Conservation (phyloP, 2,888 invertebrate species). For the Melitaea athalia region DNA sequence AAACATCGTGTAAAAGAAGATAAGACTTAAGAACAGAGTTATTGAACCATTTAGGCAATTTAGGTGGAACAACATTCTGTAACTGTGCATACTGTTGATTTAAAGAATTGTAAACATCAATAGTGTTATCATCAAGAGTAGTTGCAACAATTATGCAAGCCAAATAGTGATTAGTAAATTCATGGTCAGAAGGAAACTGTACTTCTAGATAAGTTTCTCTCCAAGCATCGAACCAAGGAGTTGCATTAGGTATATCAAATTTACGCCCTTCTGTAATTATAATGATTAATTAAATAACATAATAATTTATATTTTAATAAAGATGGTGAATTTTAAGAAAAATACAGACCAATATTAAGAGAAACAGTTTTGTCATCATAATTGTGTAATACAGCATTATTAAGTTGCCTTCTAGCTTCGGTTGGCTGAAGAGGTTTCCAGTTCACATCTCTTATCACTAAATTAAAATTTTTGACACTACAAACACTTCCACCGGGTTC, state of each 20-base stretch:
- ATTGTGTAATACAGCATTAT: constrained; percentile 88
- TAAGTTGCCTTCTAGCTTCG: constrained; percentile 91
- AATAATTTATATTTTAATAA: neutral
- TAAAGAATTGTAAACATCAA: constrained; percentile 91
- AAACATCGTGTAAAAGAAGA: constrained; percentile 93
- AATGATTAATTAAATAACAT: constrained; percentile 2
- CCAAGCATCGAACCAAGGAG: constrained; percentile 98
- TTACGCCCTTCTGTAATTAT: constrained; percentile 74
- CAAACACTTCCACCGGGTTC: constrained; percentile 90
- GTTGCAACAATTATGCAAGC: constrained; percentile 91
- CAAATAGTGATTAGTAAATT: constrained; percentile 95
- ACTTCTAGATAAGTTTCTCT: constrained; percentile 94
- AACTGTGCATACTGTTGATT: constrained; percentile 91
- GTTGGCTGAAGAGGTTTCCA: constrained; percentile 91
- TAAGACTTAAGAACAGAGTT: constrained; percentile 92
- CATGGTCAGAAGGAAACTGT: constrained; percentile 96
- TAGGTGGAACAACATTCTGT: constrained; percentile 88
- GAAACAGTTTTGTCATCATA: constrained; percentile 78
- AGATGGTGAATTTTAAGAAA: neutral
- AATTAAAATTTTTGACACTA: constrained; percentile 87
- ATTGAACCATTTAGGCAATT: constrained; percentile 92
- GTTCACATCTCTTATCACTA: constrained; percentile 91
- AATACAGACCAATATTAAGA: constrained; percentile 78
- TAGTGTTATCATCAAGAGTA: constrained; percentile 87
- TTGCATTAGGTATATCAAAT: constrained; percentile 87